phyloP scores from a whole-genome alignment of 1,140 invertebrate genomes.

The Sarcophaga peregrina region DNA sequence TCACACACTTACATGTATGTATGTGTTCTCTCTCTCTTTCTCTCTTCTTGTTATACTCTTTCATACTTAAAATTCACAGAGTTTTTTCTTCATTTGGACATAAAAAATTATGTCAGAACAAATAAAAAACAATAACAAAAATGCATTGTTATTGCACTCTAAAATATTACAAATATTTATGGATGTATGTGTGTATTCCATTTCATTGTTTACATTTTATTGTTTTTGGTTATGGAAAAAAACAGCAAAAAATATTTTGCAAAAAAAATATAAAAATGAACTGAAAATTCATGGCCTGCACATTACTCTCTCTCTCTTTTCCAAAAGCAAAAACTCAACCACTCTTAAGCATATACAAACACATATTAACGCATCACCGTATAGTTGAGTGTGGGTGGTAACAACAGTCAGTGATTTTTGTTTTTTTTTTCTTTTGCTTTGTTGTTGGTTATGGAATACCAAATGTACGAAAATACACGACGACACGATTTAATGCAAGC shows the following conservation, averaged over 20 bases:
- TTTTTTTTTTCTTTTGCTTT: not conserved
- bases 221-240: too few species aligned
- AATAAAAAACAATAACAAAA: too few species aligned
- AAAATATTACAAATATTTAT: not conserved
- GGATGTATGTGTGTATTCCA: not conserved
- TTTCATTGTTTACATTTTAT: too few species aligned
- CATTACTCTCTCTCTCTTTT: too few species aligned
- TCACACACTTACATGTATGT: not conserved
- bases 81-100: too few species aligned
- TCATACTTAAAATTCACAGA: too few species aligned
- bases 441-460: not conserved
- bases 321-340: not conserved
- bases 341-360: not conserved
- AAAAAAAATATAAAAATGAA: too few species aligned
- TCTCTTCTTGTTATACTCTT: too few species aligned
- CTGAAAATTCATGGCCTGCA: too few species aligned
- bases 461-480: not conserved
- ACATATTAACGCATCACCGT: not conserved
- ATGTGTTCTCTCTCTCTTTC: not conserved
- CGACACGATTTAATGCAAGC: not conserved
- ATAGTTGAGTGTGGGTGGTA: conserved; percentile 36
- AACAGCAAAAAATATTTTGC: too few species aligned
- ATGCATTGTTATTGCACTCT: too few species aligned
- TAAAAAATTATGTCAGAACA: too few species aligned
- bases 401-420: conserved; percentile 9